A percentile compares a stretch with the other conserved stretches of the same genome.
Evolutionary conservation across 2,888 invertebrate species (phyloP).

Genomic region (Bedellia somnulentella): DNA sequence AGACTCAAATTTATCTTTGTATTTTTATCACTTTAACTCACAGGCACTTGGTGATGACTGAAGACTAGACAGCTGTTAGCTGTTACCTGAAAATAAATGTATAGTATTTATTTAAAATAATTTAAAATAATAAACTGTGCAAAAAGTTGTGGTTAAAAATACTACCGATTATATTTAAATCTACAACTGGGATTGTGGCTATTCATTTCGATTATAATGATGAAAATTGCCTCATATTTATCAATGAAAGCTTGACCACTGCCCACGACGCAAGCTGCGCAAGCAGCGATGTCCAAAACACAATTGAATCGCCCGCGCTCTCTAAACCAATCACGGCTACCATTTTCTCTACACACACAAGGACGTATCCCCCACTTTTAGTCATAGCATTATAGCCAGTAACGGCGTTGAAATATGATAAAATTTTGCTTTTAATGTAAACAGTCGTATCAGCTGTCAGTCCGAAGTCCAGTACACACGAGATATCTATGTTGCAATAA

Average conservation of each 20-base stretch:
- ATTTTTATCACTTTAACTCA: conserved; percentile 29
- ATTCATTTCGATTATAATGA: too few relatives aligned
- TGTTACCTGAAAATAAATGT: conserved; percentile 36
- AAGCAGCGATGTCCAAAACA: conserved; percentile 25
- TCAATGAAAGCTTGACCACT: too few relatives aligned
- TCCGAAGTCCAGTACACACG: conserved; percentile 18
- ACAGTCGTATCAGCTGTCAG: too few relatives aligned
- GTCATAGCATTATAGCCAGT: conserved; percentile 20
- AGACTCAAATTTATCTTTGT: conserved; percentile 16
- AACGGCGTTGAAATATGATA: too few relatives aligned
- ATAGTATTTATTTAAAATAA: neutral
- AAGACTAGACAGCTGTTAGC: conserved; percentile 37
- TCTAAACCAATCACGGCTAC: conserved; percentile 27
- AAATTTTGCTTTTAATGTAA: too few relatives aligned
- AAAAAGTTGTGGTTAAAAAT: neutral
- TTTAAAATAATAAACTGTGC: neutral
- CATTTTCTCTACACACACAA: conserved; percentile 31
- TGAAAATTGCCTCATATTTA: too few relatives aligned
- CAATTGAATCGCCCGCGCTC: conserved; percentile 48
- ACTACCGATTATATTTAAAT: conserved; percentile 17
- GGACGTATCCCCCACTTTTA: conserved; percentile 26
- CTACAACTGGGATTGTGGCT: conserved; percentile 16
- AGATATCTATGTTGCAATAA: conserved; percentile 26
- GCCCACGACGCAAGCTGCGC: conserved; percentile 40
- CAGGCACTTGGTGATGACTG: conserved; percentile 14